phyloP scores from a whole-genome alignment of 2,888 invertebrate species.

The Hypsopygia costalis region DNA sequence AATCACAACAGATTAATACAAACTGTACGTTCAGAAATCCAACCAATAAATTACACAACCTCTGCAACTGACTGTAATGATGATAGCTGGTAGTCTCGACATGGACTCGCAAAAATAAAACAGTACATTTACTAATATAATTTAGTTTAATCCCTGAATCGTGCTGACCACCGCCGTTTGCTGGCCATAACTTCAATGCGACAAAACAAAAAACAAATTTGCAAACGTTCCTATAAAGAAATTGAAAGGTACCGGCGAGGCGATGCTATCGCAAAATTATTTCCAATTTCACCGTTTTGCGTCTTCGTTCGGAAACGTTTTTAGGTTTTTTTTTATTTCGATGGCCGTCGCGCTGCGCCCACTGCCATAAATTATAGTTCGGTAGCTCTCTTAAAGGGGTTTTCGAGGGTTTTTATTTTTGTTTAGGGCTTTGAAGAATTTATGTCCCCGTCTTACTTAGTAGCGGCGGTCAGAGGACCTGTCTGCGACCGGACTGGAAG shows the following conservation, averaged over 20 bases:
- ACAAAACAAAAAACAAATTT: constrained; percentile 57
- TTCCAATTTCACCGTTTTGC: constrained; percentile 80
- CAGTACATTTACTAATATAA: constrained; percentile 21
- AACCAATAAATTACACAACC: too few species aligned
- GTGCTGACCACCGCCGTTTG: constrained; percentile 24
- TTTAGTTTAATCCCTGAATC: constrained; percentile 25
- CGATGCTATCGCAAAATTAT: constrained; percentile 78
- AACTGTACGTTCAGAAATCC: too few species aligned
- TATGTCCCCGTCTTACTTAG: constrained; percentile 78
- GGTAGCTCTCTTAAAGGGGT: constrained; percentile 77
- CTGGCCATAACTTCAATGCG: constrained; percentile 47
- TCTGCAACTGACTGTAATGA: not conserved
- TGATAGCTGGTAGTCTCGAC: constrained; percentile 1
- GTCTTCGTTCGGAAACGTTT: constrained; percentile 46
- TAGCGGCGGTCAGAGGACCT: constrained; percentile 65
- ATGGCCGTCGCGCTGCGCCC: constrained; percentile 57
- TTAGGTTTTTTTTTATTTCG: constrained; percentile 48
- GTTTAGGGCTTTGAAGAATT: constrained; percentile 77
- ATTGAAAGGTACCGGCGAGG: constrained; percentile 71
- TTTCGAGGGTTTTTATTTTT: constrained; percentile 66
- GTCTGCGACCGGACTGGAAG: constrained; percentile 28
- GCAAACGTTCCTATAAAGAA: constrained; percentile 64
- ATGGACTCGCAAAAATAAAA: constrained; percentile 1
- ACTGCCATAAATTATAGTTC: constrained; percentile 79
- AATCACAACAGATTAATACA: too few species aligned